Evolutionary conservation across 1,140 invertebrate species (phyloP).

Genomic region (Heliconius hewitsoni): DNA sequence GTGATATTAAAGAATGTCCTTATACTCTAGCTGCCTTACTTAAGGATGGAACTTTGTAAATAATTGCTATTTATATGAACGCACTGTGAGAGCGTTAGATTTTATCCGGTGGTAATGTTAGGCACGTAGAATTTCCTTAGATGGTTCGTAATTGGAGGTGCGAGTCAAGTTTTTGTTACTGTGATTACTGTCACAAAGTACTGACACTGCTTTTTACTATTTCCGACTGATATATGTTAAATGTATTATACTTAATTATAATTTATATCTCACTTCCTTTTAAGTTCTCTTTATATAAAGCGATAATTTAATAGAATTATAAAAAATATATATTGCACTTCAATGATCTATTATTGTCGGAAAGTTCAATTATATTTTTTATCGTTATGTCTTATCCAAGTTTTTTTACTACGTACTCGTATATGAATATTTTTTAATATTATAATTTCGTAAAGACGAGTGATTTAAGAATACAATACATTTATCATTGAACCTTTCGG

Average conservation of each 20-base stretch:
- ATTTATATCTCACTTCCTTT: conserved; percentile 6
- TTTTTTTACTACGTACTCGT: not conserved
- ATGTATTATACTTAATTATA: conserved; percentile 20
- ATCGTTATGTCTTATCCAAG: too few species aligned
- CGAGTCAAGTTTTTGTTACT: conserved; percentile 66
- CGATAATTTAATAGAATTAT: too few species aligned
- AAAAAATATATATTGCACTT: too few species aligned
- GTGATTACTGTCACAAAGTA: conserved; percentile 70
- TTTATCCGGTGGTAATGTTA: conserved; percentile 60
- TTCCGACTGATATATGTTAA: conserved; percentile 67
- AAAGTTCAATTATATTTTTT: too few species aligned
- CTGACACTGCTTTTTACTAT: conserved; percentile 70
- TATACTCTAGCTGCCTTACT: not conserved
- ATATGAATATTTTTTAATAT: not conserved
- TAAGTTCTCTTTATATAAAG: not conserved
- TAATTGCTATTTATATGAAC: conserved; percentile 33
- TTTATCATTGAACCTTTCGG: conserved; percentile 63
- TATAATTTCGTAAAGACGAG: not conserved
- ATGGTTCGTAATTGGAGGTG: conserved; percentile 75
- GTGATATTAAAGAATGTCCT: not conserved
- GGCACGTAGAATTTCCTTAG: conserved; percentile 66
- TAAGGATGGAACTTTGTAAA: conserved; percentile 17
- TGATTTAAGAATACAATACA: conserved; percentile 46
- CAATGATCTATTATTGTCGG: too few species aligned
- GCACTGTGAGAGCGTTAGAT: conserved; percentile 50